Evolutionary conservation across 2,797 vertebrate species (phyloP).

Genomic region (Etheostoma perlongum): DNA sequence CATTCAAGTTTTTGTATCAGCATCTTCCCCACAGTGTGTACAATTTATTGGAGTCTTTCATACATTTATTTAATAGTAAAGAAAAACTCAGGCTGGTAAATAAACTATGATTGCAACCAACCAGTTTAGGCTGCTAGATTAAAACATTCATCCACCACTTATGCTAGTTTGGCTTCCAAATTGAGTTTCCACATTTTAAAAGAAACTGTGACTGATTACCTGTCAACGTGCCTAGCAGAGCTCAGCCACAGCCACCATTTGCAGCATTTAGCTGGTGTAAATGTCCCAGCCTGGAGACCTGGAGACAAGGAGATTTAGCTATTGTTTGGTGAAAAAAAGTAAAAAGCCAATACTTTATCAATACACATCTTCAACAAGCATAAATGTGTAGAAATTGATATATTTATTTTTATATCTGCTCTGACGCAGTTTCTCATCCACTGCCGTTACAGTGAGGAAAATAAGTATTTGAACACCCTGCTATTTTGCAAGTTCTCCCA

Average conservation of each 20-base stretch:
- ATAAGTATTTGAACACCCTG: no score
- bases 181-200: slow-evolving; percentile 30
- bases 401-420: no score
- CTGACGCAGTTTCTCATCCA: no score
- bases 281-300: slow-evolving; percentile 5
- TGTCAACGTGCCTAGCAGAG: slow-evolving; percentile 12
- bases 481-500: no score
- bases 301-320: not conserved
- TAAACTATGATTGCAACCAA: not conserved
- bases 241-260: slow-evolving; percentile 13
- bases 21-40: not conserved
- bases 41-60: not conserved
- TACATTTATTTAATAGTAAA: slow-evolving; percentile 10
- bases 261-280: slow-evolving; percentile 25
- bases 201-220: slow-evolving; percentile 46
- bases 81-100: not conserved
- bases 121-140: slow-evolving; percentile 15
- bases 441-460: no score
- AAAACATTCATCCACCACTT: slow-evolving; percentile 15
- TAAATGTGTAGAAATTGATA: no score
- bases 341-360: no score
- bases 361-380: no score
- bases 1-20: not conserved
- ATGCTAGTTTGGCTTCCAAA: slow-evolving; percentile 10
- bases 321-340: no score